Conservation (phyloP, 1,140 invertebrate species). For the Drosophila teissieri region DNA sequence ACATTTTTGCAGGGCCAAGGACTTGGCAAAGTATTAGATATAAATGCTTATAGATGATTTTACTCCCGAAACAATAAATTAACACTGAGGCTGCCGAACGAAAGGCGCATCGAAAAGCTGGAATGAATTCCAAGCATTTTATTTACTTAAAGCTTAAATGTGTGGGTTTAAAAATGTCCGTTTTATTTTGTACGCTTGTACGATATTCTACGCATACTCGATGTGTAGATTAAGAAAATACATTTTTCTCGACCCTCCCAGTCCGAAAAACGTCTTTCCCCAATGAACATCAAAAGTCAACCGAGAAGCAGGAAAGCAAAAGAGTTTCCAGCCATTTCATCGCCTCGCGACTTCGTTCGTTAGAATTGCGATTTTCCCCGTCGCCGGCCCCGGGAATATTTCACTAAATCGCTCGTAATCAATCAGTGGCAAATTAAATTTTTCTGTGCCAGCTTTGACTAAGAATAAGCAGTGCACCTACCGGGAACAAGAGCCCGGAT, state of each 20-base stretch:
- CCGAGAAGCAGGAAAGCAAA: too few relatives aligned
- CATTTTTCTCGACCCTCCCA: constrained; percentile 32
- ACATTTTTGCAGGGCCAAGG: constrained; percentile 51
- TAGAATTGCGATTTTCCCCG: not conserved
- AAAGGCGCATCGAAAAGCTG: not conserved
- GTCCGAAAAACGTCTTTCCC: constrained; percentile 8
- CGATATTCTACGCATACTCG: constrained; percentile 54
- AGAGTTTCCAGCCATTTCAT: too few relatives aligned
- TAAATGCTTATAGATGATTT: constrained; percentile 56
- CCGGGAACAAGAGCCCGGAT: not conserved
- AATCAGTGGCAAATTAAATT: constrained; percentile 82
- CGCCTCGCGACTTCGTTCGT: constrained; percentile 51
- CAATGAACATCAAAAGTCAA: not conserved
- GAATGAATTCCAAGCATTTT: constrained; percentile 53
- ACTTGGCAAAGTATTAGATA: constrained; percentile 72
- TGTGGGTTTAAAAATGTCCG: constrained; percentile 1
- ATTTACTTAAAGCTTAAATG: constrained; percentile 42
- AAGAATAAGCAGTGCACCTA: constrained; percentile 60
- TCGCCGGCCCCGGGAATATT: constrained; percentile 57
- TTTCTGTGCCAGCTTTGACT: constrained; percentile 66
- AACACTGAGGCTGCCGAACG: constrained; percentile 22
- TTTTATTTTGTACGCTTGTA: not conserved
- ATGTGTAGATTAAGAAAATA: constrained; percentile 69
- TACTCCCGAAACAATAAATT: constrained; percentile 64
- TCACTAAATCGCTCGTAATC: constrained; percentile 76